Conservation (phyloP, 2,888 invertebrate species). For the Microchrysa polita region DNA sequence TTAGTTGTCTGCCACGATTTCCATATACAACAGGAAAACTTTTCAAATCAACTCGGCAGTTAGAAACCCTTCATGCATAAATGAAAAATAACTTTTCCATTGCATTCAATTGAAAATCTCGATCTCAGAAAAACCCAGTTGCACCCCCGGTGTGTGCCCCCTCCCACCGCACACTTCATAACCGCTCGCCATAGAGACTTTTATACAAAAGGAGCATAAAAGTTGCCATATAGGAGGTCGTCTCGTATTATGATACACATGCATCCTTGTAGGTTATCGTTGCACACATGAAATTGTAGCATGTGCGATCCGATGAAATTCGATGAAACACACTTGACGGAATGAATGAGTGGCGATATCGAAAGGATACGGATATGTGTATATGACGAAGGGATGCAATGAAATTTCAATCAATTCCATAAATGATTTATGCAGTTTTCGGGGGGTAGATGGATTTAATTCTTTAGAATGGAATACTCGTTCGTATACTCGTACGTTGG, state of each 20-base stretch:
- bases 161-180: too few relatives aligned
- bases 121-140: neutral
- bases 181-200: too few relatives aligned
- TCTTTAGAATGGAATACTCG: neutral
- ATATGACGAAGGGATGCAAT: conserved; percentile 12
- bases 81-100: conserved; percentile 44
- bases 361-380: neutral
- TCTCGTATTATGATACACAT: neutral
- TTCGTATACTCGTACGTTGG: too few relatives aligned
- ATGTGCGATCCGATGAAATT: conserved; percentile 14
- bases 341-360: neutral
- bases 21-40: conserved; percentile 39
- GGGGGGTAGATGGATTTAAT: conserved; percentile 17
- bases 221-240: too few relatives aligned
- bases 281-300: neutral
- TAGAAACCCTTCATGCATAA: conserved; percentile 42
- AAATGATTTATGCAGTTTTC: conserved; percentile 33
- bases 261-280: neutral
- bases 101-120: conserved; percentile 34
- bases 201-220: too few relatives aligned
- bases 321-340: neutral
- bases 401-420: conserved; percentile 40
- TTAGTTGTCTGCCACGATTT: conserved; percentile 36
- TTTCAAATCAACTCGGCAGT: conserved; percentile 44
- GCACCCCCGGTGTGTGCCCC: too few relatives aligned